Evolutionary conservation across 2,113 vertebrate genomes (phyloP), one percentile per base, ranked within the genome.

Genomic region (Naja naja): DNA sequence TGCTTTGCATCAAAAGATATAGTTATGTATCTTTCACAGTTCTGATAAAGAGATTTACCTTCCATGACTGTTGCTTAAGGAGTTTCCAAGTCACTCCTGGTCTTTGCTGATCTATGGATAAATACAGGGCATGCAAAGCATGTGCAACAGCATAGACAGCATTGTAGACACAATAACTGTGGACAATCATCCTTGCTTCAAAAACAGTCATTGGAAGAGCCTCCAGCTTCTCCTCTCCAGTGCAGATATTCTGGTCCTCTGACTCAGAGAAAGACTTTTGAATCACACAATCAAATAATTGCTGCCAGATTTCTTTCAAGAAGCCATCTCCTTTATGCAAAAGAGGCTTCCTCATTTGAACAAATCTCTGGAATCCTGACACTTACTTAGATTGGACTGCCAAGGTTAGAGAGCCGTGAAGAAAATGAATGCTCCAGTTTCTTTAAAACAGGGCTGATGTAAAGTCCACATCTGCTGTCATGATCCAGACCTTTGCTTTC

Each of bases 381-480:
- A 81, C 69, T 81, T 91, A 43, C 0, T 85, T 56, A 27, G 53
- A 91, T 3, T 55, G 39, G 0, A 86, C 27, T 86, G 90, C 74
- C 27, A 91, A 3, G 7, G 90, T 56, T 22, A 91, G 10, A 45
- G 74, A 39, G 1, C 90, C 74, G 23, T 91, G 90, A 25, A 92
- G 23, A 4, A 89, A 27, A 22, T 45, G 1, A 1, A 55, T 4
- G 14, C 25, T 10, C 58, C 56, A 92, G 4, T 18, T 5, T 43
- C 14, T 69, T 54, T 92, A 56, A 53, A 69, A 54, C 9, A 5
- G 9, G 43, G 3, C 18, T 10, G 47, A 69, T 20, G 58, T 30
- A 5, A 92, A 43, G 27, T 89, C 91, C 60, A 92, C 22, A 10
- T 92, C n/a, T 53, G 87, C 86, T 22, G 87, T 81, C 86, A 92